Percentiles rank a stretch among this genome's conserved stretches.
These are phyloP conservation scores for Sphyrna mokarran DNA, from an alignment of 2,113 vertebrate genomes.

Conservation along the genomic window DNA sequence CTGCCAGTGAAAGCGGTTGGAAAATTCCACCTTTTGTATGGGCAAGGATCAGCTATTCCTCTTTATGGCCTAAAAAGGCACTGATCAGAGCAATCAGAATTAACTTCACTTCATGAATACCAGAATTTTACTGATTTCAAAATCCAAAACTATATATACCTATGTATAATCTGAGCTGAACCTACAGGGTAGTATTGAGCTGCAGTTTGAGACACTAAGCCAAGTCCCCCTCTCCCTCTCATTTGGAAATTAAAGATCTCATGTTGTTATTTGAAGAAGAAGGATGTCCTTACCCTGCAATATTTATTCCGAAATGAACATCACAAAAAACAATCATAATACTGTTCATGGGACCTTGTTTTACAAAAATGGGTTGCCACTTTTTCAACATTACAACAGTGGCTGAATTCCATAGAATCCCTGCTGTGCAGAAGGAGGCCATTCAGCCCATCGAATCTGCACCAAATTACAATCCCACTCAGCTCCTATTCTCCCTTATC, in stretches of 20 bases:
- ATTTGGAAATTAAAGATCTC: background rate
- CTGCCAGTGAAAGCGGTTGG: too few relatives aligned
- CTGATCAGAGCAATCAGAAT: background rate
- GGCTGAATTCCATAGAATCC: too few relatives aligned
- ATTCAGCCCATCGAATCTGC: too few relatives aligned
- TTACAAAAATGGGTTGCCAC: too few relatives aligned
- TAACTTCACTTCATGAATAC: background rate
- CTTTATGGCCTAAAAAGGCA: background rate
- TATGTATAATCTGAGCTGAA: background rate
- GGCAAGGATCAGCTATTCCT: background rate
- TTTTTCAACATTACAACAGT: too few relatives aligned
- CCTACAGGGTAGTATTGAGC: background rate
- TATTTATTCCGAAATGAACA: too few relatives aligned
- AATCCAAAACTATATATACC: background rate
- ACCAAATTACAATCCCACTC: too few relatives aligned
- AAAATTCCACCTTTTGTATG: background rate
- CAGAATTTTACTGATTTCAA: background rate
- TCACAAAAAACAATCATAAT: too few relatives aligned
- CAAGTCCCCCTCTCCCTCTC: background rate
- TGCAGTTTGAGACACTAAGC: background rate
- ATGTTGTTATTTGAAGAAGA: background rate
- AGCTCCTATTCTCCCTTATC: too few relatives aligned
- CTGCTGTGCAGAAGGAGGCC: too few relatives aligned
- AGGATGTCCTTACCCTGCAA: too few relatives aligned
- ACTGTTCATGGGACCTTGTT: too few relatives aligned